Base-by-base conservation (phyloP, 2,888 invertebrate species). In the Slavum lentiscoides region DNA sequence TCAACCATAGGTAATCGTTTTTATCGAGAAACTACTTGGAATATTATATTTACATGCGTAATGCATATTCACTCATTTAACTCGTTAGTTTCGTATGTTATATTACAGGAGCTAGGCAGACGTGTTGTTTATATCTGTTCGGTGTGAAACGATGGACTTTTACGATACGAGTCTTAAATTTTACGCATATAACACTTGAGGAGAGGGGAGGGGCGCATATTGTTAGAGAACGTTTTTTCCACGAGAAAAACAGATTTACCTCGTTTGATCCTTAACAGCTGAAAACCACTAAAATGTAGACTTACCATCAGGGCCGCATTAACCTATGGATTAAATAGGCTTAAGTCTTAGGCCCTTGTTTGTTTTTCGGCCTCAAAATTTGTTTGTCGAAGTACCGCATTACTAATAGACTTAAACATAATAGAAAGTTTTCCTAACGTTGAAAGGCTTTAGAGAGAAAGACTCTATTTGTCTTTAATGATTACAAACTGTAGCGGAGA, bases 41-140 rank as follows among this genome's bases (percentile, higher is more conserved):
- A 39, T 37, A 66, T 39, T 66, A 39, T 66, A n/a, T 43, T 55
- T 8, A 6, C n/a, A n/a, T 17, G 43, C 8, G n/a, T 66, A 37
- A 66, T 39, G 39, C n/a, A n/a, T 66, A 43, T 43, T 39, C 8
- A 13, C 39, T n/a, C 5, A 23, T 62, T 62, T 13, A 19, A 61
- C 61, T 49, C 1, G 73, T 62, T 49, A 19, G 21, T 39, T 39
- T 39, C 17, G 21, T 13, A 17, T 23, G 17, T 53, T 4, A 30
- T 62, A 17, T 62, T 62, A 61, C 11, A 39, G n/a, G 67, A 15
- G 15, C 13, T 15, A 13, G 49, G 11, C 4, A 17, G 13, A n/a
- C 19, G 59, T 62, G 30, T 69, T 9, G 15, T 30, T 62, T 73
- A n/a, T 74, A 62, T 74, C 21, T 64, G 37, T 69, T 11, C 17